A percentile compares a stretch with the other conserved stretches of the same genome.
Conservation (phyloP, 2,113 vertebrate species). For the Silurus asotus region DNA sequence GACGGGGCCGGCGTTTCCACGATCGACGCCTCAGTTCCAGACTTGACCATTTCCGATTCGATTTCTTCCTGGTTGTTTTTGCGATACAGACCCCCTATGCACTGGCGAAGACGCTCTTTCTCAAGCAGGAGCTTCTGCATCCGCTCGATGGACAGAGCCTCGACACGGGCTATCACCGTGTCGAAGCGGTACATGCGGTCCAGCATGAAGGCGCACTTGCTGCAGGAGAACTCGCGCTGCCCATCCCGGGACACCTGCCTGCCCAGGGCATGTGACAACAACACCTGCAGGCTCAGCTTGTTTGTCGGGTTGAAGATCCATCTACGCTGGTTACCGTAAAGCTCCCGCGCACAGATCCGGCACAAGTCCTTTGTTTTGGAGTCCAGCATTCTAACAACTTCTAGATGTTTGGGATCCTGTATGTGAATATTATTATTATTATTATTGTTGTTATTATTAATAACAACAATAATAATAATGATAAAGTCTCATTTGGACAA, state of each 20-base stretch:
- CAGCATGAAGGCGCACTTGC: conserved; percentile 96
- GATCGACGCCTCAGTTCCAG: conserved; percentile 59
- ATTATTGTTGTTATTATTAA: too few species aligned
- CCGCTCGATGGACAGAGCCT: conserved; percentile 92
- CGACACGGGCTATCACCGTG: conserved; percentile 91
- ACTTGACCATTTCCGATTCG: conserved; percentile 33
- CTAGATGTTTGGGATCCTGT: neutral
- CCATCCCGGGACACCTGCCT: conserved; percentile 85
- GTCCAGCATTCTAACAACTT: conserved; percentile 64
- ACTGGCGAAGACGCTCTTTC: conserved; percentile 87
- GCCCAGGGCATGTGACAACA: conserved; percentile 90
- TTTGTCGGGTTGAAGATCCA: conserved; percentile 94
- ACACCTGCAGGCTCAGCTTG: conserved; percentile 89
- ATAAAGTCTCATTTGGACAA: neutral
- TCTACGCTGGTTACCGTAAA: conserved; percentile 92
- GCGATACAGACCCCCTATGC: conserved; percentile 83
- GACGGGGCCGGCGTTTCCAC: conserved; percentile 76
- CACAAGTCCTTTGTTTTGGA: conserved; percentile 87
- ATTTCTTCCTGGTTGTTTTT: conserved; percentile 73
- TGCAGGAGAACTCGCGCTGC: conserved; percentile 90
- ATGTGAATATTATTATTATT: neutral
- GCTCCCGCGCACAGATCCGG: conserved; percentile 90
- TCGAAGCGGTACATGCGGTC: conserved; percentile 96
- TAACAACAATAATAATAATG: neutral
- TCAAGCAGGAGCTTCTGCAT: conserved; percentile 87